Evolutionary conservation across 2,888 invertebrate genomes (phyloP).

Genomic region (Plemyria rubiginata): DNA sequence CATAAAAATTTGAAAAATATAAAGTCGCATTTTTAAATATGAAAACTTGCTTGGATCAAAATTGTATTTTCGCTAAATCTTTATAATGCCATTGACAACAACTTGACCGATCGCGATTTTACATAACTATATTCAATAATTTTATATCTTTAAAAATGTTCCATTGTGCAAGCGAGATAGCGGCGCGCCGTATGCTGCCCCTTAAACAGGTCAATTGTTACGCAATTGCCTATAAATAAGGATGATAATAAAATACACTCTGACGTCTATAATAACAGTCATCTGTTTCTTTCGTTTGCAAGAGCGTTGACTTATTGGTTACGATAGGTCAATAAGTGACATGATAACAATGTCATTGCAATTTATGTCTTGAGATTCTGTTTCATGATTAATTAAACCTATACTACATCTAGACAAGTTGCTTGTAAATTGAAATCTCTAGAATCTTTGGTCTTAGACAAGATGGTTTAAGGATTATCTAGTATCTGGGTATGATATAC

Average conservation of each 20-base stretch:
- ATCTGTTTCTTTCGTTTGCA: constrained; percentile 64
- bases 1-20: too few relatives aligned
- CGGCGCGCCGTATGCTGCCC: too few relatives aligned
- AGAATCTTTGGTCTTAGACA: too few relatives aligned
- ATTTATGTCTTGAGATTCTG: constrained; percentile 53
- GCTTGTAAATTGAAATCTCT: neutral
- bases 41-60: too few relatives aligned
- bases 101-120: too few relatives aligned
- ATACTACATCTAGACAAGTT: constrained; percentile 6
- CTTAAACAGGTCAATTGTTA: constrained; percentile 42
- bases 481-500: neutral
- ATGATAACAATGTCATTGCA: constrained; percentile 73
- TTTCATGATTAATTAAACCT: constrained; percentile 54
- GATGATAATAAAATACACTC: constrained; percentile 46
- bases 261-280: constrained; percentile 54
- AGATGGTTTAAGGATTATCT: too few relatives aligned
- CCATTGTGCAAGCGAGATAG: too few relatives aligned
- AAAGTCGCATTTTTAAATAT: too few relatives aligned
- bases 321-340: constrained; percentile 65
- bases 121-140: too few relatives aligned
- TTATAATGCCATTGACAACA: too few relatives aligned
- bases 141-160: too few relatives aligned
- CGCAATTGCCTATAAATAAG: constrained; percentile 53
- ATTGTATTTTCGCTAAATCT: too few relatives aligned
- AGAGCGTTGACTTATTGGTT: constrained; percentile 74